Evolutionary conservation across 2,888 invertebrate species (phyloP).

Genomic region (Ecdyonurus torrentis): DNA sequence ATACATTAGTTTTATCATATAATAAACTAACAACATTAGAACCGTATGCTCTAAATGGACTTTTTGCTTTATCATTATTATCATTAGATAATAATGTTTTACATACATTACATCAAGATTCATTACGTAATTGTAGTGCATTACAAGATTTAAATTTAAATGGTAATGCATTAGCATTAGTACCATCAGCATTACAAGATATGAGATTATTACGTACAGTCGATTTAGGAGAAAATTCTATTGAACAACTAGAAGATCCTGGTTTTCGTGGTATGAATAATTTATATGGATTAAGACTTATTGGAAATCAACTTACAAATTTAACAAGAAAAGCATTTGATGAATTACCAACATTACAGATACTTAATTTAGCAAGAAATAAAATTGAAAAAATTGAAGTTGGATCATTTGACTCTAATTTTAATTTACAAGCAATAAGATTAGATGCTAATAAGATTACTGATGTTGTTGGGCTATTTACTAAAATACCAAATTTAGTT

Average conservation of each 20-base stretch:
- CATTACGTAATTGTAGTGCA: slow-evolving; percentile 79
- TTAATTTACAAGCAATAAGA: slow-evolving; percentile 67
- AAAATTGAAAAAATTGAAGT: slow-evolving; percentile 59
- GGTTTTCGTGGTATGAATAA: slow-evolving; percentile 71
- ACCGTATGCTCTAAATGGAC: slow-evolving; percentile 70
- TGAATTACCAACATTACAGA: slow-evolving; percentile 64
- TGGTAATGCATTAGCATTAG: slow-evolving; percentile 62
- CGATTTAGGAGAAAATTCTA: slow-evolving; percentile 81
- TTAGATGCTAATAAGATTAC: slow-evolving; percentile 71
- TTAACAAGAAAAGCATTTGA: slow-evolving; percentile 64
- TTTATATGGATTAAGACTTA: slow-evolving; percentile 72
- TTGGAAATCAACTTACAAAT: slow-evolving; percentile 72
- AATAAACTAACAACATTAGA: slow-evolving; percentile 74
- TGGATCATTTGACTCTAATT: slow-evolving; percentile 62
- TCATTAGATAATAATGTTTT: slow-evolving; percentile 75
- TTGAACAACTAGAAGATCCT: slow-evolving; percentile 61
- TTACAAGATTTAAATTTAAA: slow-evolving; percentile 81
- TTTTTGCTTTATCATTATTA: slow-evolving; percentile 69
- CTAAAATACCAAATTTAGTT: slow-evolving; percentile 62
- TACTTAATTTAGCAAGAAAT: slow-evolving; percentile 77
- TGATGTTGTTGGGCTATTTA: slow-evolving; percentile 69
- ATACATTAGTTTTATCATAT: slow-evolving; percentile 70
- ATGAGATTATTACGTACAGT: slow-evolving; percentile 74
- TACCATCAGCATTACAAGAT: slow-evolving; percentile 67
- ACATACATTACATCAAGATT: slow-evolving; percentile 68